Base-by-base conservation (phyloP, 2,888 invertebrate species). In the Coremacera marginata region DNA sequence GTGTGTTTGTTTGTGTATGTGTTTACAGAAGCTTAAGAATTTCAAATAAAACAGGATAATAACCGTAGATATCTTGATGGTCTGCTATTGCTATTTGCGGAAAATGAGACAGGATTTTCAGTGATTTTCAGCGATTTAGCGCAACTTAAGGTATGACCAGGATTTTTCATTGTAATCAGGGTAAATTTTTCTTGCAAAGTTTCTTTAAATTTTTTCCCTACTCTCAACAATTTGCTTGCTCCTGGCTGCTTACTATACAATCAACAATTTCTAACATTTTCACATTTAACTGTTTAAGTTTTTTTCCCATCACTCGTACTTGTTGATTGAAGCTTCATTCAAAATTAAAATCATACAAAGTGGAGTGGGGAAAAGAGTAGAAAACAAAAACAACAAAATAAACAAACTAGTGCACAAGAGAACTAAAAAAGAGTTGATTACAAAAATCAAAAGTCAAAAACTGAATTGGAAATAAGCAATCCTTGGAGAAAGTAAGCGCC, bases 391-490 rank as follows among this genome's bases (percentile, higher is more conserved):
- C 1, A 60, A 63, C 34, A 19, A 60, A 22, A 60, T 22, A 19
- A 22, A 60, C 11, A 22, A 67, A 34, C 34, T 37, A 34, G 5
- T 9, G 2, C 67, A 19, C n/a, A 19, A 34, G 11, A 14, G 34
- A 65, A 67, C 31, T 19, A 67, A 37, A 34, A 27, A 31, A 37
- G 3, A 67, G 19, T 67, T 34, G 22, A 51, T 37, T 67, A 49
- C 14, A 68, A 68, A 31, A 68, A 68, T 68, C 68, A 51, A 68
- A 65, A 52, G 34, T 27, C 34, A 27, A 68, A 67, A 49, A 68
- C 68, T 68, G 51, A 68, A 68, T 68, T 68, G 68, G 49, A 67
- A 49, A 49, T 51, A 51, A 49, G 44, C 49, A 51, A 68, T 68
- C 68, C 68, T 68, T 68, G 44, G 44, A 37, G 67, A 37, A 67